These are phyloP conservation scores for Lagorchestes hirsutus DNA, from an alignment of 2,797 vertebrate species.

Conservation along the genomic window DNA sequence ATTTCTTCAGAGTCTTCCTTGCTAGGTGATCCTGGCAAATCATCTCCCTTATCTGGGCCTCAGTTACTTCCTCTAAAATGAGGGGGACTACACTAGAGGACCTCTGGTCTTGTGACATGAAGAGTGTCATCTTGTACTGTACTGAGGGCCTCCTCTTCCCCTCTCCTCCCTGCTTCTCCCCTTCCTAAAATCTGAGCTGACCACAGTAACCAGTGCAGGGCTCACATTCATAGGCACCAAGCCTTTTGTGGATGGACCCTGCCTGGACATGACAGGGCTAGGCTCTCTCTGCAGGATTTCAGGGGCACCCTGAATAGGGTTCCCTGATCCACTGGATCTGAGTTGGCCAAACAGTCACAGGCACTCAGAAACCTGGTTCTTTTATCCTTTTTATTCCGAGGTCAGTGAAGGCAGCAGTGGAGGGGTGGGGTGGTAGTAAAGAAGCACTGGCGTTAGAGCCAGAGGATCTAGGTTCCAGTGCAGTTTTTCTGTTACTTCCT, in stretches of 20 bases:
- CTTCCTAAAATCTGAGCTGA: not conserved
- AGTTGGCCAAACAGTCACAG: not conserved
- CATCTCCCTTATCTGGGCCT: not conserved
- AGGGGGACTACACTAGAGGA: not conserved
- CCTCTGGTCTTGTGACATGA: not conserved
- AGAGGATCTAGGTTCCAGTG: not conserved
- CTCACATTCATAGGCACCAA: not conserved
- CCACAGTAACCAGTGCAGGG: not conserved
- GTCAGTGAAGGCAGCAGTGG: not conserved
- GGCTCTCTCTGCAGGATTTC: not conserved
- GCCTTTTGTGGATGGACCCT: too few relatives aligned
- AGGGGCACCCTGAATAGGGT: not conserved
- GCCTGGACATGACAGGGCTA: not conserved
- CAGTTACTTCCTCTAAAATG: not conserved
- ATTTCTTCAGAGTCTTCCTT: not conserved
- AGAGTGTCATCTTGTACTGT: not conserved
- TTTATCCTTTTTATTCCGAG: not conserved
- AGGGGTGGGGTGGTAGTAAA: too few relatives aligned
- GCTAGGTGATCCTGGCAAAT: not conserved
- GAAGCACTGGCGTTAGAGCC: not conserved
- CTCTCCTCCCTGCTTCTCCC: not conserved
- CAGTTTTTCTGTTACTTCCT: not conserved
- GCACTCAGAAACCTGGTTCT: not conserved
- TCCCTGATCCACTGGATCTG: not conserved
- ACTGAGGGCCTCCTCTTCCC: not conserved